A percentile compares a stretch with the other conserved stretches of the same genome.
Evolutionary conservation across 2,797 vertebrate species (phyloP).

Genomic region (Steatocranus sp.): DNA sequence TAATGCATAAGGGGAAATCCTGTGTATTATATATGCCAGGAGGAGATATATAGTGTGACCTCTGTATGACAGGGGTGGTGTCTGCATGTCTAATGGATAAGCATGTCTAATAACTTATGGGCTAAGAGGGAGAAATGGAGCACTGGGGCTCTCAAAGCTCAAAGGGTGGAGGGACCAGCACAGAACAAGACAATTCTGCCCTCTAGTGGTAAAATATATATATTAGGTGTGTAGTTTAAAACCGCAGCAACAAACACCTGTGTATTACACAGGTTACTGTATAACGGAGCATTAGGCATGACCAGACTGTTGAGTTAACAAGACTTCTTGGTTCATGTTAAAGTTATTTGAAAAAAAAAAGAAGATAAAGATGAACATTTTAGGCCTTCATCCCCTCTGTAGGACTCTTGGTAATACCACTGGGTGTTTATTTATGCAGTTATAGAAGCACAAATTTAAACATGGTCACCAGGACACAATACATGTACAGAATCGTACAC

Average conservation of each 20-base stretch:
- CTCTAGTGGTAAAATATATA: conserved; percentile 47
- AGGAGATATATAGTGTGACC: conserved; percentile 26
- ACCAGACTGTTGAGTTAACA: neutral
- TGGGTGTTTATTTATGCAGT: neutral
- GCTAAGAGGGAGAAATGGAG: conserved; percentile 5
- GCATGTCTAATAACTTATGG: conserved; percentile 46
- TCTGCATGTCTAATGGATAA: conserved; percentile 51
- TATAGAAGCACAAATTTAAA: neutral
- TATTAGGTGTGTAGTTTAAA: neutral
- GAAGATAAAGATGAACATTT: neutral
- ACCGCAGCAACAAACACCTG: neutral
- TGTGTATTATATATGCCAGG: conserved; percentile 22
- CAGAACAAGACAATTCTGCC: conserved; percentile 8
- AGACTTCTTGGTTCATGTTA: neutral
- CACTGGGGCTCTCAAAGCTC: neutral
- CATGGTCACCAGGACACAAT: rapidly evolving
- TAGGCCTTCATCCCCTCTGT: neutral
- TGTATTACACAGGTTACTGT: neutral
- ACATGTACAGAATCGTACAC: rapidly evolving
- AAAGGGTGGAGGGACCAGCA: neutral
- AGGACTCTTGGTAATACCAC: rapidly evolving
- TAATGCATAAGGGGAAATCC: conserved; percentile 37
- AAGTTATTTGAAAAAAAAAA: neutral
- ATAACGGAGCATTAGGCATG: neutral
- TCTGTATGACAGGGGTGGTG: conserved; percentile 27